These are phyloP conservation scores for Phoxinus phoxinus DNA, from an alignment of 2,113 vertebrate species.

Conservation along the genomic window DNA sequence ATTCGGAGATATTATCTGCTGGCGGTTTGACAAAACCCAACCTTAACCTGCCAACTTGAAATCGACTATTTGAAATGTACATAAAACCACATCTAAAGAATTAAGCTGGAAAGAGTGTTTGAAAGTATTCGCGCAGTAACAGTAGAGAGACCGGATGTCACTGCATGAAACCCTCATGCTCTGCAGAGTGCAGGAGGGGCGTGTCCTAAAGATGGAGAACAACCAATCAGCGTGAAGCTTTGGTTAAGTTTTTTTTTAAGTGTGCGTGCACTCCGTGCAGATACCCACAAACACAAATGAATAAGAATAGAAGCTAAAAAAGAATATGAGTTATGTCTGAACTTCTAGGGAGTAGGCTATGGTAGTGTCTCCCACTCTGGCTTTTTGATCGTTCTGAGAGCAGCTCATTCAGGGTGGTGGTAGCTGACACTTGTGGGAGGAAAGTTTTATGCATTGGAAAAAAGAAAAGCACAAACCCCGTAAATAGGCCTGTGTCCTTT, in stretches of 20 bases:
- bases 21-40: background rate
- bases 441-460: background rate
- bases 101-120: background rate
- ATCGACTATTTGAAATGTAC: too few relatives aligned
- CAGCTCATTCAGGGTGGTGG: background rate
- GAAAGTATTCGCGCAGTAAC: background rate
- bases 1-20: background rate
- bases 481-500: background rate
- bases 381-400: background rate
- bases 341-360: background rate
- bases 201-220: conserved; percentile 1
- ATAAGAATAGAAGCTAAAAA: background rate
- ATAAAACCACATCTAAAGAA: background rate
- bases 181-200: background rate
- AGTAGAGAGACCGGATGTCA: background rate
- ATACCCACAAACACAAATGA: background rate
- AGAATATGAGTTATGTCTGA: background rate
- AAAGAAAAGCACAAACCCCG: background rate
- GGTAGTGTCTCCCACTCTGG: background rate
- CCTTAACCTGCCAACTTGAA: background rate
- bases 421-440: background rate
- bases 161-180: conserved; percentile 22
- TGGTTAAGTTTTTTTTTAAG: background rate
- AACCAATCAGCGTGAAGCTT: conserved; percentile 29
- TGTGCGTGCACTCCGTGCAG: background rate